These are phyloP conservation scores for Pholis gunnellus DNA, from an alignment of 2,113 vertebrate species.

Conservation along the genomic window DNA sequence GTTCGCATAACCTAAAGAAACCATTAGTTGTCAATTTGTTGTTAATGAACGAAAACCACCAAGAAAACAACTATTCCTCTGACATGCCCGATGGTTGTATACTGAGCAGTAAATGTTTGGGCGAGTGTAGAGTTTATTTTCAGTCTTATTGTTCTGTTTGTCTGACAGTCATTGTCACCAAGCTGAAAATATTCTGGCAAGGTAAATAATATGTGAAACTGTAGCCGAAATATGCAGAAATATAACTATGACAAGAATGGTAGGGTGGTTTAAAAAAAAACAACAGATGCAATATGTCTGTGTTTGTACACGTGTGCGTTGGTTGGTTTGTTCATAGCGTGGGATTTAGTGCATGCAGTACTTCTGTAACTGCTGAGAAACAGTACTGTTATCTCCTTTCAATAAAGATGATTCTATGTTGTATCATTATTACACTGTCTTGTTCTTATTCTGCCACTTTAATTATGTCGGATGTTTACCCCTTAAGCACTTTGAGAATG, in stretches of 20 bases:
- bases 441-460: background rate
- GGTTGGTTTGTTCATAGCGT: constrained; percentile 68
- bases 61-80: constrained; percentile 31
- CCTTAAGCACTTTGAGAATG: background rate
- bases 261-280: constrained; percentile 36
- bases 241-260: constrained; percentile 22
- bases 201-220: constrained; percentile 33
- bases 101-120: constrained; percentile 31
- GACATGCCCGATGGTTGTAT: constrained; percentile 40
- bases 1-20: constrained; percentile 54
- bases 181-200: constrained; percentile 34
- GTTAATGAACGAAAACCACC: constrained; percentile 17
- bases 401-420: constrained; percentile 81
- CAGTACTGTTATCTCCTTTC: constrained; percentile 64
- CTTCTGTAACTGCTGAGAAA: constrained; percentile 79
- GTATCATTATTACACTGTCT: constrained; percentile 20
- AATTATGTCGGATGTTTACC: background rate
- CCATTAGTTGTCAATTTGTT: constrained; percentile 13
- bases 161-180: constrained; percentile 45
- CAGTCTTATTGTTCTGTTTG: constrained; percentile 35
- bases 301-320: constrained; percentile 69
- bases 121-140: constrained; percentile 19
- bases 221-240: constrained; percentile 60
- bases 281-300: constrained; percentile 37
- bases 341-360: constrained; percentile 83